Evolutionary conservation across 2,113 vertebrate species (phyloP).

Genomic region (Tyto alba): DNA sequence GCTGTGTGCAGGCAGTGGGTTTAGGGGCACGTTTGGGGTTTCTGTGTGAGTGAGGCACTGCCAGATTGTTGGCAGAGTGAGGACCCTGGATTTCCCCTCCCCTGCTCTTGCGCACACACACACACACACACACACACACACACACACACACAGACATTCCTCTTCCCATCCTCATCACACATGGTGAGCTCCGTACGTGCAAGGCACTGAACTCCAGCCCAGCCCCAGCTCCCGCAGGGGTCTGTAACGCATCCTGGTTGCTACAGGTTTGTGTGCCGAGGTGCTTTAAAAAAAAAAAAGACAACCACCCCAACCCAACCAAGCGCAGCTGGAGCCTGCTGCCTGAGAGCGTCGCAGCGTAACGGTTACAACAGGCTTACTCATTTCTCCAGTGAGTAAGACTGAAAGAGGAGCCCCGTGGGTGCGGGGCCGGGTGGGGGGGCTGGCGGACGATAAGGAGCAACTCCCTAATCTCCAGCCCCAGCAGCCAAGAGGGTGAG

Average conservation of each 20-base stretch:
- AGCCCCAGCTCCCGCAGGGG: background rate
- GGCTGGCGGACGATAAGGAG: background rate
- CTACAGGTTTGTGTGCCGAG: background rate
- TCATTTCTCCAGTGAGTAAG: conserved; percentile 31
- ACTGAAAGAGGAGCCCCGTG: background rate
- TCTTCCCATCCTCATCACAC: background rate
- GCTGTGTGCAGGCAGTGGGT: background rate
- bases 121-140: background rate
- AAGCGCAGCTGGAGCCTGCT: background rate
- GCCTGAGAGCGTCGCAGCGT: background rate
- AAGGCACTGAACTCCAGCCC: background rate
- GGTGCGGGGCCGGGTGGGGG: background rate
- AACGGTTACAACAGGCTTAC: background rate
- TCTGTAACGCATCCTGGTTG: background rate
- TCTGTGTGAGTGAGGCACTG: background rate
- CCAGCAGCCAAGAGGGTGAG: background rate
- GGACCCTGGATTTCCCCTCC: background rate
- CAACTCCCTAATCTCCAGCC: conserved; percentile 52
- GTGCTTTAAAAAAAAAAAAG: background rate
- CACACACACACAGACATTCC: background rate
- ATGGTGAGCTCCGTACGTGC: fast-evolving
- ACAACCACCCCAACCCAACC: background rate
- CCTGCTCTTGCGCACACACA: background rate
- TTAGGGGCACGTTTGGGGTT: background rate
- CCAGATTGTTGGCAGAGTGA: background rate